Evolutionary conservation across 2,888 invertebrate species (phyloP).

Genomic region (Cloeon dipterum): DNA sequence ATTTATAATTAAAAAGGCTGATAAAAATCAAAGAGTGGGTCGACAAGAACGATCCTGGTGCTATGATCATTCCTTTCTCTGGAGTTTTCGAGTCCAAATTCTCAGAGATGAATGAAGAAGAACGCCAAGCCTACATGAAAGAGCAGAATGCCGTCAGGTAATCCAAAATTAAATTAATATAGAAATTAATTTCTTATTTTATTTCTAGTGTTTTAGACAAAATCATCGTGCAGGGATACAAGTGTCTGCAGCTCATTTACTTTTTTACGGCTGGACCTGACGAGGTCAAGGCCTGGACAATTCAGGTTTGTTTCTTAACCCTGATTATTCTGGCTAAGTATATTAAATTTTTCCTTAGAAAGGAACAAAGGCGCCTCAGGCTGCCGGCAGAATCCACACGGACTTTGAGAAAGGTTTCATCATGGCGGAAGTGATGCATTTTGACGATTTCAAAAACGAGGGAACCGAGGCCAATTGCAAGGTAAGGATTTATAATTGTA

Average conservation of each 20-base stretch:
- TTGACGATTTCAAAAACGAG: constrained; percentile 86
- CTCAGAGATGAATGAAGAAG: constrained; percentile 59
- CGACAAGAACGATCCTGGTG: constrained; percentile 87
- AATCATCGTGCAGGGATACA: constrained; percentile 94
- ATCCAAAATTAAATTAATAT: too few relatives aligned
- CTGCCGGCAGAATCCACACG: constrained; percentile 95
- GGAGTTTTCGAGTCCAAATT: constrained; percentile 75
- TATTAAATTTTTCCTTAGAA: constrained; percentile 32
- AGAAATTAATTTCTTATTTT: constrained; percentile 1
- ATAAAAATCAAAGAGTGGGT: constrained; percentile 97
- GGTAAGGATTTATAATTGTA: constrained; percentile 16
- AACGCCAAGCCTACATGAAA: constrained; percentile 54
- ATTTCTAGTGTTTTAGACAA: constrained; percentile 67
- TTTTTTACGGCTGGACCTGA: constrained; percentile 96
- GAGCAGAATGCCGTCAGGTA: constrained; percentile 65
- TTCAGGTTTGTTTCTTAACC: constrained; percentile 43
- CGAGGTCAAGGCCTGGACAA: constrained; percentile 99
- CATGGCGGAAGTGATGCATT: constrained; percentile 99
- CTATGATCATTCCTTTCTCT: constrained; percentile 86
- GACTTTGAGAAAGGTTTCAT: constrained; percentile 99
- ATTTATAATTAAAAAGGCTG: constrained; percentile 55
- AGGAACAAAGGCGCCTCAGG: constrained; percentile 95
- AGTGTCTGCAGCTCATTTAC: constrained; percentile 84
- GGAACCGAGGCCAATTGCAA: constrained; percentile 83
- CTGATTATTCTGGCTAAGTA: neutral